Percentiles rank a stretch among this genome's conserved stretches.
These are phyloP conservation scores for Drosophila cracens DNA, from an alignment of 2,888 invertebrate species.

Conservation along the genomic window DNA sequence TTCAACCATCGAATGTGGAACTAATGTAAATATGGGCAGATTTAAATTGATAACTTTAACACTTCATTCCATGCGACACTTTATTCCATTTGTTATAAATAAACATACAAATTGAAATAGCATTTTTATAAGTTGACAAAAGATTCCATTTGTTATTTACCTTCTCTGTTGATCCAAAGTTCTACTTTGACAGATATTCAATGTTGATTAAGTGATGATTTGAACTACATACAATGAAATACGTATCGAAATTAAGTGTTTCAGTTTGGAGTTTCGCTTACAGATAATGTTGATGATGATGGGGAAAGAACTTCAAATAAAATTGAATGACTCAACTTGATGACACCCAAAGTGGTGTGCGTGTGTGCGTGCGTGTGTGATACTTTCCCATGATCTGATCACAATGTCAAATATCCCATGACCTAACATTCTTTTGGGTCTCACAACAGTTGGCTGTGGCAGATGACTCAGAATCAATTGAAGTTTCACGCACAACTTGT, in stretches of 20 bases:
- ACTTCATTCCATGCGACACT: neutral
- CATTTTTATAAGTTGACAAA: neutral
- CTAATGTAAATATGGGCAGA: neutral
- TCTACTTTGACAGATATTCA: neutral
- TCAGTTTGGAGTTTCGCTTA: neutral
- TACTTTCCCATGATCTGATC: constrained; percentile 16
- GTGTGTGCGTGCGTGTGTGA: neutral
- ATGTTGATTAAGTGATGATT: neutral
- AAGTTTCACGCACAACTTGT: constrained; percentile 55
- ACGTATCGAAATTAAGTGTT: neutral
- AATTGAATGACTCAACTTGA: neutral
- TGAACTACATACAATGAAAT: neutral
- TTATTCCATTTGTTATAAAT: neutral
- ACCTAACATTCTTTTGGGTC: constrained; percentile 6
- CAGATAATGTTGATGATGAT: neutral
- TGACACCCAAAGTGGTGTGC: neutral
- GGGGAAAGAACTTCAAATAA: neutral
- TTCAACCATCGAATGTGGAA: neutral
- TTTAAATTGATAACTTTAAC: neutral
- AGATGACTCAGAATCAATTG: constrained; percentile 30
- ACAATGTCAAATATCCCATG: constrained; percentile 20
- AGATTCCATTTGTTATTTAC: too few relatives aligned
- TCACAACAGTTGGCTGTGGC: constrained; percentile 9
- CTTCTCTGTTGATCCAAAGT: too few relatives aligned
- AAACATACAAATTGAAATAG: too few relatives aligned